phyloP scores from a whole-genome alignment of 2,113 vertebrate genomes.

The Cephalopterus ornatus region DNA sequence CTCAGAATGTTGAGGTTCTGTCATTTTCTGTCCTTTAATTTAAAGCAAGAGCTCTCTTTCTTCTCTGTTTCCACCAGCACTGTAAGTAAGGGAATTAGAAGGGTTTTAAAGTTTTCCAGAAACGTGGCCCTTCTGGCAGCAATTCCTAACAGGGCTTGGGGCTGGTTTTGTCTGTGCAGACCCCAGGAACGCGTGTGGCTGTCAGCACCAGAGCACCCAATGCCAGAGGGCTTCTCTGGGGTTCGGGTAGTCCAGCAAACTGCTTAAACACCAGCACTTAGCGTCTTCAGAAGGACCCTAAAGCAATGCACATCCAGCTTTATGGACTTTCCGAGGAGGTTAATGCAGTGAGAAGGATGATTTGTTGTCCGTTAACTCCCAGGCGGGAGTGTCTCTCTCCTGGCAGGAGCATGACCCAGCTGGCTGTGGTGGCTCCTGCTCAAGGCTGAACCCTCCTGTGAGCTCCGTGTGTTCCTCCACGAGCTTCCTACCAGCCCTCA shows the following conservation, averaged over 20 bases:
- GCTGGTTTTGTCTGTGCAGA: neutral
- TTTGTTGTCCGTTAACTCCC: accelerated
- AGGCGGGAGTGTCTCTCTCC: accelerated
- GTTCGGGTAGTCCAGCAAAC: neutral
- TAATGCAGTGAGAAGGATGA: accelerated
- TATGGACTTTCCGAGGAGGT: accelerated
- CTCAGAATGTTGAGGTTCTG: neutral
- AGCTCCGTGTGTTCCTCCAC: neutral
- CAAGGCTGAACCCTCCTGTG: neutral
- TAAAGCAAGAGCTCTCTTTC: neutral
- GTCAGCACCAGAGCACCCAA: accelerated
- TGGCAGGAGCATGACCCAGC: neutral
- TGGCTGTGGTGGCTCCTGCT: neutral
- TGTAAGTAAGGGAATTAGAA: neutral
- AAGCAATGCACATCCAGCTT: accelerated
- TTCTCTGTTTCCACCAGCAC: neutral
- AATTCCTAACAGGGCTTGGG: accelerated
- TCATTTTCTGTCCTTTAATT: neutral
- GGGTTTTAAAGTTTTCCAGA: neutral
- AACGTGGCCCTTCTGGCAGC: accelerated
- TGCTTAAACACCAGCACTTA: neutral
- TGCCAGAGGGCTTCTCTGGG: accelerated
- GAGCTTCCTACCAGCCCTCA: neutral
- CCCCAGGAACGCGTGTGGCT: neutral
- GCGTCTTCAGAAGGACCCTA: neutral